Conservation (phyloP, 2,797 vertebrate species). For the Spinibarbus caldwelli region DNA sequence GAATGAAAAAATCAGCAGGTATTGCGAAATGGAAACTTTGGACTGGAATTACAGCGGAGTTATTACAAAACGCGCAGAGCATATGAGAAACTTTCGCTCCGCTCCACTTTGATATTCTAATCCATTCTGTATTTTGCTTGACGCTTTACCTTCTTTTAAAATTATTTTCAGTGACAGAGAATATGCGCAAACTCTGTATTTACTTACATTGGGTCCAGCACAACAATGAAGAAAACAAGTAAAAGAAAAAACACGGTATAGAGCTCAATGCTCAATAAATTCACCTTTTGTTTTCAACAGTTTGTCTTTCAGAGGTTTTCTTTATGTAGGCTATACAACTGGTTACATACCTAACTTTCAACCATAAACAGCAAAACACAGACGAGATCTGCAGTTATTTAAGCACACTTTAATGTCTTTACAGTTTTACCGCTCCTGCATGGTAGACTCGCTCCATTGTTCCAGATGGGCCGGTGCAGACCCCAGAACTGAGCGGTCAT, state of each 20-base stretch:
- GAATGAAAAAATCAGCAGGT: background rate
- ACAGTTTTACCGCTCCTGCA: background rate
- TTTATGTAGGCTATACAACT: background rate
- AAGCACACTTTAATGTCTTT: background rate
- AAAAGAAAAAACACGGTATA: background rate
- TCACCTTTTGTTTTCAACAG: background rate
- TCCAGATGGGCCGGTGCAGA: constrained; percentile 31
- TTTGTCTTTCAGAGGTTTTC: background rate
- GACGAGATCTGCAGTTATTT: background rate
- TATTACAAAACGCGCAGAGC: background rate
- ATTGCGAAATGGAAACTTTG: background rate
- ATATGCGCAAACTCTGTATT: no score
- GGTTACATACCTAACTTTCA: background rate
- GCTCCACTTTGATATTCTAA: background rate
- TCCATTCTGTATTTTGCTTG: background rate
- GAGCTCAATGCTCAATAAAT: background rate
- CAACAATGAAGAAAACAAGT: background rate
- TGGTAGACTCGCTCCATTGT: constrained; percentile 36
- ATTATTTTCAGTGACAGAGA: no score
- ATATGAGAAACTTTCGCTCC: background rate
- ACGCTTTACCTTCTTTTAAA: no score
- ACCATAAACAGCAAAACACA: background rate
- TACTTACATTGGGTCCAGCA: background rate
- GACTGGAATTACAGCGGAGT: background rate
- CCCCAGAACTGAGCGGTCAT: constrained; percentile 46